Percentiles rank a stretch among this genome's conserved stretches.
These are phyloP conservation scores for Eulemur mongoz DNA, from an alignment of 2,797 vertebrate species.

Conservation along the genomic window DNA sequence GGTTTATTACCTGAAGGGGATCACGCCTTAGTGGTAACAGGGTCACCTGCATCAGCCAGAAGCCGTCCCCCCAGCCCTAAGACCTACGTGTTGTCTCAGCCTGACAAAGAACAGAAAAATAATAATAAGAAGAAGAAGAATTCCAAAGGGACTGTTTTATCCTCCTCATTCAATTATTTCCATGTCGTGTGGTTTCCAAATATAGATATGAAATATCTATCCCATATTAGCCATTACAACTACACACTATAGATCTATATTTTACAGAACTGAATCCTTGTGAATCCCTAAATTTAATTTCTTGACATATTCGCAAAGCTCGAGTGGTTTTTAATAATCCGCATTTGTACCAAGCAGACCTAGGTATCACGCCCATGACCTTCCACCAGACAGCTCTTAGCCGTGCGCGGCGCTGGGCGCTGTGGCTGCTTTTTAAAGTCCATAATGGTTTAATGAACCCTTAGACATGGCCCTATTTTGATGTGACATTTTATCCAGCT, in stretches of 20 bases:
- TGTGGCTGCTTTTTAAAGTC: not conserved
- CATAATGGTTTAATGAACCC: not conserved
- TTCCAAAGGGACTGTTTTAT: not conserved
- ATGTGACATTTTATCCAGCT: not conserved
- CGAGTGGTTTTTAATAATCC: not conserved
- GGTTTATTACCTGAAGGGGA: constrained; percentile 91
- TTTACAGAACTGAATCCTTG: not conserved
- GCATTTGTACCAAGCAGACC: not conserved
- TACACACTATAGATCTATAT: not conserved
- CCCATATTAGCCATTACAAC: not conserved
- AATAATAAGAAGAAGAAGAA: not conserved
- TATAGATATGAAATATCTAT: not conserved
- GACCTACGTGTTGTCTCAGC: not conserved
- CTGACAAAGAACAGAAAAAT: not conserved
- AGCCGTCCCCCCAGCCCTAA: not conserved
- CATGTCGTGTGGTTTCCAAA: not conserved
- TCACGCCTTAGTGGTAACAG: constrained; percentile 72
- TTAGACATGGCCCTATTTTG: not conserved
- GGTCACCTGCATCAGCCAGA: not conserved
- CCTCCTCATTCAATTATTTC: not conserved
- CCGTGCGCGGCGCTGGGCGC: rapidly evolving
- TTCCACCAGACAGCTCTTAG: not conserved
- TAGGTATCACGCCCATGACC: not conserved
- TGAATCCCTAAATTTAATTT: not conserved
- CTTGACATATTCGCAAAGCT: not conserved